Evolutionary conservation across 2,888 invertebrate species (phyloP).

Genomic region (Charanyca ferruginea): DNA sequence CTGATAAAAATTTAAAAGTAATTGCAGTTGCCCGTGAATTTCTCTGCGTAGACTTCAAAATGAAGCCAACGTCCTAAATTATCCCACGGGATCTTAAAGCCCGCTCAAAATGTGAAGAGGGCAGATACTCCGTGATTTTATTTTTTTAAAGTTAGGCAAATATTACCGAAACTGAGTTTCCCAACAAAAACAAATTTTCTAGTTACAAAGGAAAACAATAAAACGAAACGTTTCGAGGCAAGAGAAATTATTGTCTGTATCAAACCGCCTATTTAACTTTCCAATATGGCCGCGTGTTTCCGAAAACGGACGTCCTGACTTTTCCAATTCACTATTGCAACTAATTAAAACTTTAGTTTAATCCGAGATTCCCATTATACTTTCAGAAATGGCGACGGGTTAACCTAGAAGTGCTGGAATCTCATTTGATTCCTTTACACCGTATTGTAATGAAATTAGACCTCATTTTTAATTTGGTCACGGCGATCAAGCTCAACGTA

Average conservation of each 20-base stretch:
- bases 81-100: neutral
- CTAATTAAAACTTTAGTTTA: conserved; percentile 90
- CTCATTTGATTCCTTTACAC: conserved; percentile 68
- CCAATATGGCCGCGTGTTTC: conserved; percentile 76
- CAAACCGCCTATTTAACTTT: conserved; percentile 75
- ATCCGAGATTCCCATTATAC: conserved; percentile 88
- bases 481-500: too few species aligned
- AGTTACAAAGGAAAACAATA: neutral
- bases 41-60: too few species aligned
- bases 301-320: conserved; percentile 75
- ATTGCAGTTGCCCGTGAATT: too few species aligned
- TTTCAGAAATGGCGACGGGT: conserved; percentile 84
- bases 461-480: too few species aligned
- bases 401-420: conserved; percentile 75
- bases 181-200: neutral
- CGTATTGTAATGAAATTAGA: conserved; percentile 41
- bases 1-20: too few species aligned
- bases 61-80: too few species aligned
- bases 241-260: conserved; percentile 44
- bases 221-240: conserved; percentile 3
- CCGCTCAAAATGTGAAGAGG: neutral
- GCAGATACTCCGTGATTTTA: neutral
- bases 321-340: conserved; percentile 88
- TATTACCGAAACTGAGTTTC: neutral
- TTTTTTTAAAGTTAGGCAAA: neutral